Conservation (phyloP, 2,113 vertebrate species). For the Danio rerio region GRCz12tu NC_133178.1:16580501-16581000, state of each 20-base stretch:
- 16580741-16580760: slow-evolving; percentile 11
- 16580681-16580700: slow-evolving; percentile 25
- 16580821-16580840: slow-evolving; percentile 47
- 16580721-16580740: neutral
- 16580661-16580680: slow-evolving; percentile 45
- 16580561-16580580: slow-evolving; percentile 44
- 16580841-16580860: slow-evolving; percentile 1
- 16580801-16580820: slow-evolving; percentile 65
- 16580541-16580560: neutral
- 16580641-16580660: slow-evolving; percentile 16
- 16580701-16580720: slow-evolving; percentile 20
- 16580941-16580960: too few species aligned
- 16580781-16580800: slow-evolving; percentile 48
- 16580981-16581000: neutral
- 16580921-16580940: neutral
- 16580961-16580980: neutral
- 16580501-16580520: slow-evolving; percentile 58
- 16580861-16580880: neutral
- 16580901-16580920: neutral
- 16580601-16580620: slow-evolving; percentile 33
- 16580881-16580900: neutral
- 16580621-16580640: slow-evolving; percentile 42
- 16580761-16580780: slow-evolving; percentile 29
- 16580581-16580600: slow-evolving; percentile 30
- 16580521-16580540: slow-evolving; percentile 49